phyloP scores from a whole-genome alignment of 1,140 invertebrate genomes.

The Cephus cinctus region DNA sequence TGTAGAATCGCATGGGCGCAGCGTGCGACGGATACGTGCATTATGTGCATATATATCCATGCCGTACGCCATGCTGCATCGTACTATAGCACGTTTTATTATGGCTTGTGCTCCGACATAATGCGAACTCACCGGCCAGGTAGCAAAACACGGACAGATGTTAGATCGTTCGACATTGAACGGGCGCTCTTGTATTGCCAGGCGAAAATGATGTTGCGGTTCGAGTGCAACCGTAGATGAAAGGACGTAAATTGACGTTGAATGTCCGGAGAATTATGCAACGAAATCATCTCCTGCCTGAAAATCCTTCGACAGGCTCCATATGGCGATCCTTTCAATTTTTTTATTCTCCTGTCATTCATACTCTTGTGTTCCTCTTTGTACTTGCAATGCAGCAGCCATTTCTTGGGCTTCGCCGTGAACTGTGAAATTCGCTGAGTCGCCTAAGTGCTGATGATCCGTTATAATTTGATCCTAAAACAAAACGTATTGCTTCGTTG shows the following conservation, averaged over 20 bases:
- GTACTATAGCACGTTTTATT: conserved; percentile 24
- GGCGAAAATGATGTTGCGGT: conserved; percentile 41
- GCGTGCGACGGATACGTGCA: conserved; percentile 12
- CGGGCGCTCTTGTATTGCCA: conserved; percentile 24
- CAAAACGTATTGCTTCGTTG: no score
- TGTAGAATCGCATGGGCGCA: conserved; percentile 16
- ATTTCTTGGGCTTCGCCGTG: no score
- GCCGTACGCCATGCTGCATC: neutral
- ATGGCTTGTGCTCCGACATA: conserved; percentile 31
- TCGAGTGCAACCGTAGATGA: conserved; percentile 25
- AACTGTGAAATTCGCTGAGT: no score
- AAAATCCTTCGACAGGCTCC: no score
- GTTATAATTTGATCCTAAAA: no score
- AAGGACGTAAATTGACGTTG: conserved; percentile 43
- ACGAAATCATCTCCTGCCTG: neutral
- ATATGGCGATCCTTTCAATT: no score
- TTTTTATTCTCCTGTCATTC: conserved; percentile 2
- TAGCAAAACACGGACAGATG: conserved; percentile 44
- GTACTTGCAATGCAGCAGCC: no score
- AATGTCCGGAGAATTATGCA: conserved; percentile 40
- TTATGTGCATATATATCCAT: conserved; percentile 10
- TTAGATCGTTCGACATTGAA: conserved; percentile 40
- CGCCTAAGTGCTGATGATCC: no score
- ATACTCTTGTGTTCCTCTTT: neutral
- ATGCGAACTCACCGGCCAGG: conserved; percentile 27